These are phyloP conservation scores for Epiblema foenella DNA, from an alignment of 2,888 invertebrate genomes.

Conservation along the genomic window DNA sequence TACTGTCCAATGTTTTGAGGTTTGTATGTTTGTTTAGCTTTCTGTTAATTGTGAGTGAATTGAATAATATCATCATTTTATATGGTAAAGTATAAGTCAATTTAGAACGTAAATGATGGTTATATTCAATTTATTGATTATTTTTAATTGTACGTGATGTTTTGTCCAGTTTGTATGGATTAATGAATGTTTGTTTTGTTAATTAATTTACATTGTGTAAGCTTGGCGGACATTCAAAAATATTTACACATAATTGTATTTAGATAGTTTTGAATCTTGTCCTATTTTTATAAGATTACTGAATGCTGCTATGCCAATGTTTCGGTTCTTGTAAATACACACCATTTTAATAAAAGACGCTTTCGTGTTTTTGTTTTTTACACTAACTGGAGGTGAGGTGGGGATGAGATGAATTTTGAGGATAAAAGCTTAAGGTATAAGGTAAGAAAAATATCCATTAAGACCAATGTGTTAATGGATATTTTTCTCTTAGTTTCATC, in stretches of 20 bases:
- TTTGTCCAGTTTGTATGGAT: background rate
- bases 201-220: conserved; percentile 11
- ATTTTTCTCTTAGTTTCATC: too few species aligned
- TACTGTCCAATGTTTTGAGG: conserved; percentile 41
- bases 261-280: conserved; percentile 2
- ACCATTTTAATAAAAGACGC: conserved; percentile 7
- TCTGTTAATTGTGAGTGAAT: conserved; percentile 20
- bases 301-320: conserved; percentile 16
- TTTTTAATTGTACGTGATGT: background rate
- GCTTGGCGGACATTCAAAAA: background rate
- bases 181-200: conserved; percentile 14
- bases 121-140: conserved; percentile 16
- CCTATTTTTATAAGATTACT: conserved; percentile 11
- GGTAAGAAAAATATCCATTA: too few species aligned
- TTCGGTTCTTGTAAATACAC: conserved; percentile 9
- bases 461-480: too few species aligned
- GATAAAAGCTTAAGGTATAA: too few species aligned
- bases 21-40: conserved; percentile 47
- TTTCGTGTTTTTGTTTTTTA: conserved; percentile 9
- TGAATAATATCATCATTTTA: conserved; percentile 1
- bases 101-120: background rate
- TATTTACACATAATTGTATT: background rate
- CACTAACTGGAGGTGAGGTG: background rate
- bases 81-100: background rate
- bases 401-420: too few species aligned